Base-by-base conservation (phyloP, 2,888 invertebrate species). In the Pachymerium ferrugineum region DNA sequence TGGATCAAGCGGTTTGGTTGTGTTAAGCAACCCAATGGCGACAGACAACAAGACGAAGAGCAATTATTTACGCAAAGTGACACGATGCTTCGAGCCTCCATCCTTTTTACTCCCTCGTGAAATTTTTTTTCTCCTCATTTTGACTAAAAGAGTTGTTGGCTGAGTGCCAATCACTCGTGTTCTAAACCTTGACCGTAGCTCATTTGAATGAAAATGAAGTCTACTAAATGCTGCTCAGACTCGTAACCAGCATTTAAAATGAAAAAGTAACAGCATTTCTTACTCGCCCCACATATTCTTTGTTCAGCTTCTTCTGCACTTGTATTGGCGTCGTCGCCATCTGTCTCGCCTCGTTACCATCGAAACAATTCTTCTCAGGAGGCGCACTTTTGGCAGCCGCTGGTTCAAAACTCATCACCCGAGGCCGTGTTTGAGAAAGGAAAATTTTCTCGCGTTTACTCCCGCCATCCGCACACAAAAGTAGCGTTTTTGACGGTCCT, bases 261-360 rank as follows among this genome's bases (percentile, higher is more conserved):
- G 25, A 6, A 12, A 54, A 54, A 54, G 54, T 25, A 54, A 54
- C 54, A 54, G 54, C 54, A 25, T 54, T 54, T 54, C 25, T 54
- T 22, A 54, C 28, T 54, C 28, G 54, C 54, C 22, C 54, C 54
- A 54, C 28, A 54, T 54, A 25, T 28, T 1, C 54, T 54, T 28
- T 47, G 6, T 42, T 14, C 4, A 4, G 3, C 42, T 42, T 16
- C 22, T 25, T 12, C 22, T 25, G 10, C 54, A 54, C 28, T 28
- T 28, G 54, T 22, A 54, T 54, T 54, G 54, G 54, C 22, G 54
- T 25, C 22, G 54, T 28, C 4, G 54, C 54, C 54, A 54, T 54
- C 54, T 54, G 54, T 54, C 54, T 54, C 54, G 54, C 54, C 54
- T 54, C 54, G 54, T 54, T 54, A 54, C 54, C 54, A 54, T 54